phyloP scores from a whole-genome alignment of 2,113 vertebrate genomes.

The Nycticorax nycticorax region DNA sequence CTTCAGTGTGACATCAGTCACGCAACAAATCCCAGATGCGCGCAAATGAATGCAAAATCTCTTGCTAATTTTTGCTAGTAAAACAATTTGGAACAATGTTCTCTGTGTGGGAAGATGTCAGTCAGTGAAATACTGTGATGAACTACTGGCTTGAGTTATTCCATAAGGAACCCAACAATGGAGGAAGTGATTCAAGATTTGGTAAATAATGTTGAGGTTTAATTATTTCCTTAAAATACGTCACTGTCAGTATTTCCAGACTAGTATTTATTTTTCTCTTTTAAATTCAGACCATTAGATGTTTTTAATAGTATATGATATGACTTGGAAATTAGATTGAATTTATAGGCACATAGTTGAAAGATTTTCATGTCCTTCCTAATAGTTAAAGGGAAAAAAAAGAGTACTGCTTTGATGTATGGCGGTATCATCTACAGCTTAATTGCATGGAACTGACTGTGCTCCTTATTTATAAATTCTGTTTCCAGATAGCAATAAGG shows the following conservation, averaged over 20 bases:
- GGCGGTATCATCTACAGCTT: background rate
- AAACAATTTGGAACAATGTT: background rate
- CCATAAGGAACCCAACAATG: background rate
- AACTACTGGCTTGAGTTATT: background rate
- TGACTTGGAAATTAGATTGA: background rate
- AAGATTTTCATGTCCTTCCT: background rate
- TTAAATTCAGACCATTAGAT: background rate
- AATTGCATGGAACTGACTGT: background rate
- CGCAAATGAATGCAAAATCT: constrained; percentile 9
- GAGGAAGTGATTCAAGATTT: background rate
- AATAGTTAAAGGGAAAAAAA: background rate
- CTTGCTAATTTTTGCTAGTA: background rate
- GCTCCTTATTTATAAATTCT: background rate
- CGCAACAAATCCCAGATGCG: background rate
- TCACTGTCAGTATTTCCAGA: background rate
- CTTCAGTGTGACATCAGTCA: background rate
- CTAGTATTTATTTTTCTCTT: background rate
- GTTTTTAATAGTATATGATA: background rate
- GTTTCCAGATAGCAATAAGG: background rate
- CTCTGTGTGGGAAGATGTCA: background rate
- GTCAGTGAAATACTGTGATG: background rate
- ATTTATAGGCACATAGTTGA: background rate
- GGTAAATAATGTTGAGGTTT: background rate
- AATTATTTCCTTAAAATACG: background rate
- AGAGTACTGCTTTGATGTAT: background rate